Base-by-base conservation (phyloP, 2,888 invertebrate species). In the Xestia c-nigrum region DNA sequence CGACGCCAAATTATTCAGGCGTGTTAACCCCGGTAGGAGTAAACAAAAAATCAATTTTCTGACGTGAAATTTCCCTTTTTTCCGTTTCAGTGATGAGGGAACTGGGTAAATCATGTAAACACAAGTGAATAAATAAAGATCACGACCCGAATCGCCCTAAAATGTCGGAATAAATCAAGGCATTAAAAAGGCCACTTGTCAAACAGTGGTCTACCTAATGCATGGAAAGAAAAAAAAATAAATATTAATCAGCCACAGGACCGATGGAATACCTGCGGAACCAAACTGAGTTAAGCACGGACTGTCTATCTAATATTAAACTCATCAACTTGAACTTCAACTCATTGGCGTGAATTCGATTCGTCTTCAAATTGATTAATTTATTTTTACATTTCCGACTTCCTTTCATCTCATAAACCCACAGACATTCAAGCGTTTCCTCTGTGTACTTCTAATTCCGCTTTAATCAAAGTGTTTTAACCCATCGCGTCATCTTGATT, bases 111-210 rank as follows among this genome's bases (percentile, higher is more conserved):
- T 85, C 79, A 87, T 82, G 81, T 80, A 77, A 83, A 86, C 79
- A 83, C 75, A 74, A 77, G 72, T 83, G 83, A 90, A 90, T 90
- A 87, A 88, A 88, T 89, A 89, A 88, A 83, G 70, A 81, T 73
- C 76, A 63, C 76, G 72, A 85, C 85, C 85, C 79, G 31, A 82
- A 80, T 85, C 81, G 74, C 66, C 76, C 76, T 80, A 83, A 84
- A 85, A 83, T 67, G 83, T 76, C 69, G 31, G 64, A 79, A 84
- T 89, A 87, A 84, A 87, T 81, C 63, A 80, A 74, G 67, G 72
- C 72, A 81, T 84, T 79, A 55, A 12, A 85, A 81, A 66, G 65
- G 47, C 65, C 74, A 80, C 71, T 83, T 81, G 79, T 71, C 71
- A 75, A 65, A 80, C 73, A 67, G 72, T 74, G 72, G 70, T 65